A percentile compares a stretch with the other conserved stretches of the same genome.
Conservation (phyloP, 2,797 vertebrate species). For the Falco rusticolus region DNA sequence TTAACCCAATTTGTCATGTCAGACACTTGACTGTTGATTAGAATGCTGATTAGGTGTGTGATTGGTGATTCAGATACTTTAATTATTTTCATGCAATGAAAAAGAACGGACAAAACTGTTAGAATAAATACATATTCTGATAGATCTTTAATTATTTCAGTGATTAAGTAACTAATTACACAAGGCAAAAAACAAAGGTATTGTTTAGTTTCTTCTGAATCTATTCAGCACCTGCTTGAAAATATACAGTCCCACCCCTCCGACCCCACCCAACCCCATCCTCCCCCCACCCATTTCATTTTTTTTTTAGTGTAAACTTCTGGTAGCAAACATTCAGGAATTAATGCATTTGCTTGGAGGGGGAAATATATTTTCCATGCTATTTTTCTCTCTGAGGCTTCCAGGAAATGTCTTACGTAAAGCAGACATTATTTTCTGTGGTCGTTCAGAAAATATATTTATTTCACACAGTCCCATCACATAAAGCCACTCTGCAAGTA, state of each 20-base stretch:
- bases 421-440: background rate
- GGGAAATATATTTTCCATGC: accelerated
- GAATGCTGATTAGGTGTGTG: constrained; percentile 15
- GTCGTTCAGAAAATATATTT: background rate
- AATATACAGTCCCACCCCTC: background rate
- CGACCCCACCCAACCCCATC: too few species aligned
- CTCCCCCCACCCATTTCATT: accelerated
- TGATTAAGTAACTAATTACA: background rate
- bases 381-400: background rate
- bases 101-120: background rate
- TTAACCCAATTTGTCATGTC: background rate
- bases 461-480: background rate
- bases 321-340: background rate
- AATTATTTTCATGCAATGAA: background rate
- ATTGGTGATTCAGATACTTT: background rate
- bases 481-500: background rate
- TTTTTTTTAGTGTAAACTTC: background rate
- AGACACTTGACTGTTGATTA: background rate
- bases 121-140: background rate
- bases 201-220: background rate
- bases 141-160: background rate
- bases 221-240: background rate
- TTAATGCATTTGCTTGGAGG: background rate
- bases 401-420: background rate
- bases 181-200: background rate